These are phyloP conservation scores for Eristalinus aeneus DNA, from an alignment of 2,888 invertebrate genomes.

Conservation along the genomic window DNA sequence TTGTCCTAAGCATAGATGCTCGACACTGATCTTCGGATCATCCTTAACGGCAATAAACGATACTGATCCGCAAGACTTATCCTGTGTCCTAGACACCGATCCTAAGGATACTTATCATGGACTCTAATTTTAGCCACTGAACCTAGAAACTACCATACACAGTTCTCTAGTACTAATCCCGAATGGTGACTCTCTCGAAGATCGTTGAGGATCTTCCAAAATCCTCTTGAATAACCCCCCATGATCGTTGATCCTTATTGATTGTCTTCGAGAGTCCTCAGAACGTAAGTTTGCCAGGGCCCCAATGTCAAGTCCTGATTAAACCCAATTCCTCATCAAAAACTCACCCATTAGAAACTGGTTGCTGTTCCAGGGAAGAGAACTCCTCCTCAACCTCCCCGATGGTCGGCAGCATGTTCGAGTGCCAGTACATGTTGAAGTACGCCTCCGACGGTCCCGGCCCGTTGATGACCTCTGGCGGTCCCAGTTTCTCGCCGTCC, in stretches of 20 bases:
- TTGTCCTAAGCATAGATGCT: no score
- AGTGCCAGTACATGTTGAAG: constrained; percentile 80
- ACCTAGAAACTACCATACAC: no score
- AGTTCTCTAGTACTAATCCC: no score
- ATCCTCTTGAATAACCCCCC: neutral
- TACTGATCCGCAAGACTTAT: no score
- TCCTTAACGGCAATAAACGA: no score
- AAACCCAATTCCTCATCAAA: neutral
- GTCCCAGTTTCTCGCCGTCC: constrained; percentile 80
- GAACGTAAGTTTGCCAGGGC: neutral
- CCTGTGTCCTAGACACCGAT: no score
- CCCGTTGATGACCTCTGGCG: constrained; percentile 79
- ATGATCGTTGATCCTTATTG: neutral
- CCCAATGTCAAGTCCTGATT: neutral
- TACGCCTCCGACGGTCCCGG: constrained; percentile 80
- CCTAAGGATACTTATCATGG: no score
- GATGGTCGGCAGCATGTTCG: constrained; percentile 80
- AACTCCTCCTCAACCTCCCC: constrained; percentile 81
- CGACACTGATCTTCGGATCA: no score
- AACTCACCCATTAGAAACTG: constrained; percentile 78
- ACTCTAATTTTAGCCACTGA: no score
- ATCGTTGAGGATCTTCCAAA: neutral
- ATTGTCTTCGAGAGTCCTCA: neutral
- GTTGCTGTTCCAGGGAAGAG: constrained; percentile 79
- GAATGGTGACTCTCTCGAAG: no score